Evolutionary conservation across 2,888 invertebrate genomes (phyloP), one percentile per base, ranked within the genome.

Genomic region (Drosophila robusta): DNA sequence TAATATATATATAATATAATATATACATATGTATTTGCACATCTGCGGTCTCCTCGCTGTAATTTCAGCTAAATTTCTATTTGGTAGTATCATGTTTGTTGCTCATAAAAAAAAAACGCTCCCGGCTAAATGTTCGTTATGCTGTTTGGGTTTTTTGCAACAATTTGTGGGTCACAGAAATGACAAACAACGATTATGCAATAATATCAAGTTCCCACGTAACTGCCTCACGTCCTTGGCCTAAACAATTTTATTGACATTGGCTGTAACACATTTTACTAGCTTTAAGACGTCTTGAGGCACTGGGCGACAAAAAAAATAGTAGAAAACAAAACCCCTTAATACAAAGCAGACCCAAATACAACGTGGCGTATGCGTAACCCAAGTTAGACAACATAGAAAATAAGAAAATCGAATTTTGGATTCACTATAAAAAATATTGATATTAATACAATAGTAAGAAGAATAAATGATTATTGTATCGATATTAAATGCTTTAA

Each of bases 131-230:
- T 7, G 32, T 22, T 42, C 32, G 52, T 46, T 14, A 8, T 24
- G 29, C 29, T 36, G 38, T 26, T 32, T n/a, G 16, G 32, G 0
- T 9, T 32, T 47, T 50, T 44, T 7, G 36, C 61, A 70, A 14
- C 36, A 44, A 49, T 64, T 55, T 63, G 52, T 63, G 57, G 52
- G 71, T 55, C 58, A 50, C 49, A 57, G 32, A 36, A 56, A 44
- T 52, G 55, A 52, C 55, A 75, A 56, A 34, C 45, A 56, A 49
- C 64, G 64, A 71, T 64, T 70, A 66, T 67, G 50, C 50, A 64
- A 71, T 68, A 65, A 76, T 76, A 72, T 76, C 76, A 76, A 68
- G 71, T 76, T 68, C 61, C 76, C 14, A 69, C 68, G 36, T 41
- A 63, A 49, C 34, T 51, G 64, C 34, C 29, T 18, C 44, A 44